Base-by-base conservation (phyloP, 2,888 invertebrate genomes). In the Cybosia mesomella region DNA sequence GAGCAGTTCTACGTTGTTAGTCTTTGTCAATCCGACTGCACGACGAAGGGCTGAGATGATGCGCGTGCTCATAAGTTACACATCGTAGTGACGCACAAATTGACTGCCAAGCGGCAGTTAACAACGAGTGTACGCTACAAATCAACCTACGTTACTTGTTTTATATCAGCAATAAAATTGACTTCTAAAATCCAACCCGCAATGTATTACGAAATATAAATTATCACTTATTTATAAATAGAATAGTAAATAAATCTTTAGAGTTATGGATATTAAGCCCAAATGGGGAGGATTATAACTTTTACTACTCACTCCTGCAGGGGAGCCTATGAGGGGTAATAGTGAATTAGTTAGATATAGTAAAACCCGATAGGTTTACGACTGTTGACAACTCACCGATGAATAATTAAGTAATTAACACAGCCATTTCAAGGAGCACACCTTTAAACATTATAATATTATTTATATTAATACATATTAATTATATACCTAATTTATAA, bases 1-100 rank as follows among this genome's bases (percentile, higher is more conserved):
- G 18, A 32, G 21, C 66, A 3, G 21, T n/a, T 69, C 73, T 76
- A 9, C 18, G 36, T 24, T 57, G 8, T 15, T 72, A 72, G 18
- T 87, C 88, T 83, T 76, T 84, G 84, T 24, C 68, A 71, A 73
- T 58, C 67, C 53, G 65, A 78, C 74, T 83, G 76, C 74, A 80
- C 72, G 83, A 76, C 81, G 81, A 83, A 83, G 85, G 89, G 87
- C 85, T 84, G 77, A n/a, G n/a, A n/a, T n/a, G 80, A 83, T 83
- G 87, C 81, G 84, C 83, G 83, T 83, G 87, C 80, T 82, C 77
- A 80, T 89, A 88, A 89, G 87, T 88, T 87, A 90, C 84, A 82
- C 83, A 85, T 85, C 83, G 80, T 82, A 83, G 78, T 74, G 79
- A 85, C 84, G 76, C 80, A 80, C 84, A 83, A 86, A 85, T 84